Evolutionary conservation across 2,888 invertebrate genomes (phyloP), one percentile per base, ranked within the genome.

Genomic region (Glyphotaelius pellucidus): DNA sequence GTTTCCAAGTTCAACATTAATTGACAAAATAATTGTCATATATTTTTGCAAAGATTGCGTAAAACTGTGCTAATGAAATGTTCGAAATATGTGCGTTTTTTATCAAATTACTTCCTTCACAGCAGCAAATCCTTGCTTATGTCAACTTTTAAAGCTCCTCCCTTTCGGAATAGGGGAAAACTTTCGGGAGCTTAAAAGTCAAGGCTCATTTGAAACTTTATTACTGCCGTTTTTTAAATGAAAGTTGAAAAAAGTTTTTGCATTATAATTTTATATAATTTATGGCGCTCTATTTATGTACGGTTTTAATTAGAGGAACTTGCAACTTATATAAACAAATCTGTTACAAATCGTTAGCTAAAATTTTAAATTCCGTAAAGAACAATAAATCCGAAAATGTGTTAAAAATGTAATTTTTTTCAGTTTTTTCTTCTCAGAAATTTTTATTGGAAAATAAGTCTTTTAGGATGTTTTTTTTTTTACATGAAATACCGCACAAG

Each of bases 181-280:
- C 83, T 90, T 90, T 90, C 32, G 52, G 30, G 67, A 90, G 90
- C 83, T 85, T 83, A 86, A 86, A 85, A 83, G 90, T 84, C 80
- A 38, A 80, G 90, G 90, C 90, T 85, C 90, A 90, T 90, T 90
- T 90, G 85, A 90, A 90, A 90, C 86, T 90, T 90, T 90, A 90
- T 90, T 86, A 86, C 90, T 38, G 85, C 80, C 90, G 52, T 90
- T 90, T 90, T 90, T 86, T 85, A 86, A 86, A 90, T 85, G 79
- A 90, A 90, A 90, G 84, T 85, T 90, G n/a, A 30, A n/a, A 86
- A 86, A 83, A 84, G 84, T 84, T 84, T 84, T 38, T 84, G 84
- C 84, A 84, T 84, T 84, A 38, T 84, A 84, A 19, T 84, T 32
- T 84, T 38, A 35, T 38, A 84, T 19, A 30, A 80, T 67, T 67